Conservation (phyloP, 2,888 invertebrate species). For the Ormyrus pomaceus region DNA sequence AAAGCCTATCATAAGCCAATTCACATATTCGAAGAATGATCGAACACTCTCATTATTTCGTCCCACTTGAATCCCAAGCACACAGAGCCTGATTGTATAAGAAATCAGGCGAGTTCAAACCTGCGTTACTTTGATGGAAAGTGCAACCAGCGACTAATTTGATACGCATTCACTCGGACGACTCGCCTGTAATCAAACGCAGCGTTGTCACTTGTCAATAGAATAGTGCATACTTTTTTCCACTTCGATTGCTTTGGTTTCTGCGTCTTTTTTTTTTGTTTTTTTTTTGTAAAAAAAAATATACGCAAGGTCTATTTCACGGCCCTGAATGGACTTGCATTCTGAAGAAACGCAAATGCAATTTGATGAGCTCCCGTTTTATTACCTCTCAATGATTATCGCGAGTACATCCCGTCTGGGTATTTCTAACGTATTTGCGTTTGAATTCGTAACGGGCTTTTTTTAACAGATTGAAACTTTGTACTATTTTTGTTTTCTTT, state of each 20-base stretch:
- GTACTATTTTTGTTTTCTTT: too few species aligned
- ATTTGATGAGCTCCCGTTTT: slow-evolving; percentile 17
- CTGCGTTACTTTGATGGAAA: not conserved
- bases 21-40: too few species aligned
- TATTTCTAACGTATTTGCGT: not conserved
- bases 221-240: not conserved
- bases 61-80: too few species aligned
- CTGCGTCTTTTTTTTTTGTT: not conserved
- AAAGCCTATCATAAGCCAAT: too few species aligned
- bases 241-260: not conserved
- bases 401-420: not conserved
- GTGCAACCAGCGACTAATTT: slow-evolving; percentile 8
- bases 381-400: not conserved
- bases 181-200: not conserved
- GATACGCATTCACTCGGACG: slow-evolving; percentile 3
- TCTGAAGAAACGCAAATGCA: slow-evolving; percentile 9
- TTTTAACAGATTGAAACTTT: too few species aligned
- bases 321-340: slow-evolving; percentile 2
- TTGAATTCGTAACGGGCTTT: too few species aligned
- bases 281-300: not conserved
- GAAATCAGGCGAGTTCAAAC: too few species aligned
- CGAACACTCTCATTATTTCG: too few species aligned
- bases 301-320: not conserved
- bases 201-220: not conserved
- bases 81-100: too few species aligned